phyloP scores from a whole-genome alignment of 2,113 vertebrate genomes.

The Limanda limanda region DNA sequence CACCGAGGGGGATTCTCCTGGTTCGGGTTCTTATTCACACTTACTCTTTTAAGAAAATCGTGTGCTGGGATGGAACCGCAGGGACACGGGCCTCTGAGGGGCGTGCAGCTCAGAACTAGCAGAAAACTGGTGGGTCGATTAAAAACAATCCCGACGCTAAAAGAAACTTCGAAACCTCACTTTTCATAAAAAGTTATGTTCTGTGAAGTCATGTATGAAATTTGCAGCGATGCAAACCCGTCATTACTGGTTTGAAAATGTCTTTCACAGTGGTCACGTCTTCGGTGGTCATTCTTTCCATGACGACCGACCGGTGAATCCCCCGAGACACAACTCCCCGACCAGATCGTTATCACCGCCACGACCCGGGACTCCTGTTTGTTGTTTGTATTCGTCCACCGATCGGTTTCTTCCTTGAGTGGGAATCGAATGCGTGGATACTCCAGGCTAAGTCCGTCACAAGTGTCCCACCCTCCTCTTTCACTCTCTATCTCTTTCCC shows the following conservation, averaged over 20 bases:
- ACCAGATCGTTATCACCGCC: constrained; percentile 57
- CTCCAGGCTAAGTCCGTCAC: constrained; percentile 72
- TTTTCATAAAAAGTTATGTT: constrained; percentile 4
- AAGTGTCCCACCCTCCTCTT: constrained; percentile 70
- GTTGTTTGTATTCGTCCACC: constrained; percentile 59
- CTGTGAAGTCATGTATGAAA: constrained; percentile 10
- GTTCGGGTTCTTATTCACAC: neutral
- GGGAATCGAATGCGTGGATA: constrained; percentile 56
- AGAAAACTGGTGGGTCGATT: neutral
- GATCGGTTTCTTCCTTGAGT: constrained; percentile 74
- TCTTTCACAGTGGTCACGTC: neutral
- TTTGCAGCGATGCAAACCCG: neutral
- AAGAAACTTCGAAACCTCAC: constrained; percentile 1
- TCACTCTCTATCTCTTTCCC: constrained; percentile 32
- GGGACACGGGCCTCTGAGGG: neutral
- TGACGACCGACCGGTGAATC: constrained; percentile 26
- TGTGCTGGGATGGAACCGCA: neutral
- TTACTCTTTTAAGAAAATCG: neutral
- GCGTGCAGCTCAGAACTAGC: neutral
- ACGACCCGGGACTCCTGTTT: constrained; percentile 25
- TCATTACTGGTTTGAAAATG: constrained; percentile 7
- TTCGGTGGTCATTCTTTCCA: constrained; percentile 5
- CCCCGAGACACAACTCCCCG: constrained; percentile 14
- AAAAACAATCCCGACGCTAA: neutral
- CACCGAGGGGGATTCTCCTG: rapidly evolving